Conservation (phyloP, 2,888 invertebrate genomes). For the Cheilosia vulpina region DNA sequence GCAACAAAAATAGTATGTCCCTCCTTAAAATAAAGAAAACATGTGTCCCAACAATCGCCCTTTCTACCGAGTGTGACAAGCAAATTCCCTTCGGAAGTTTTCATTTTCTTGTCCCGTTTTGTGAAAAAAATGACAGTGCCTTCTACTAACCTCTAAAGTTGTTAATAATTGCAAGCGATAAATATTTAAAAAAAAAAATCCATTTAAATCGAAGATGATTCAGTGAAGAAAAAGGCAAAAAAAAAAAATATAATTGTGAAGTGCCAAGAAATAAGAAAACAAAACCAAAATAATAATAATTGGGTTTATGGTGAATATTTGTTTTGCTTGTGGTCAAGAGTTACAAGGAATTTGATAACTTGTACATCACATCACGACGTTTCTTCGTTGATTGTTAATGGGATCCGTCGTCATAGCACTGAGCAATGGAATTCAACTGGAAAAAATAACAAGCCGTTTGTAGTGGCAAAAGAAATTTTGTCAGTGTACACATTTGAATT, state of each 20-base stretch:
- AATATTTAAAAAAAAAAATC: slow-evolving; percentile 1
- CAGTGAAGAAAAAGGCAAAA: slow-evolving; percentile 2
- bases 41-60: slow-evolving; percentile 1
- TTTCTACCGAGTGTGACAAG: slow-evolving; percentile 10
- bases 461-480: not conserved
- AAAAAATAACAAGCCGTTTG: not conserved
- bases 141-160: not conserved
- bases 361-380: slow-evolving; percentile 24
- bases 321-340: slow-evolving; percentile 27
- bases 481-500: not conserved
- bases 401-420: slow-evolving; percentile 19
- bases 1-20: not conserved
- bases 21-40: slow-evolving; percentile 2
- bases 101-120: not conserved
- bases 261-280: slow-evolving; percentile 6
- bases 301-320: slow-evolving; percentile 32
- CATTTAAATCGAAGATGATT: slow-evolving; percentile 1
- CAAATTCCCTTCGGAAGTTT: not conserved
- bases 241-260: not conserved
- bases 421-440: slow-evolving; percentile 16
- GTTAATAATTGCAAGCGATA: not conserved
- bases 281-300: slow-evolving; percentile 37
- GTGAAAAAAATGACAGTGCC: not conserved
- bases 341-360: slow-evolving; percentile 33
- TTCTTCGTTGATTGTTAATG: slow-evolving; percentile 52